phyloP scores from a whole-genome alignment of 2,113 vertebrate species.

The Heterotilapia buettikoferi region DNA sequence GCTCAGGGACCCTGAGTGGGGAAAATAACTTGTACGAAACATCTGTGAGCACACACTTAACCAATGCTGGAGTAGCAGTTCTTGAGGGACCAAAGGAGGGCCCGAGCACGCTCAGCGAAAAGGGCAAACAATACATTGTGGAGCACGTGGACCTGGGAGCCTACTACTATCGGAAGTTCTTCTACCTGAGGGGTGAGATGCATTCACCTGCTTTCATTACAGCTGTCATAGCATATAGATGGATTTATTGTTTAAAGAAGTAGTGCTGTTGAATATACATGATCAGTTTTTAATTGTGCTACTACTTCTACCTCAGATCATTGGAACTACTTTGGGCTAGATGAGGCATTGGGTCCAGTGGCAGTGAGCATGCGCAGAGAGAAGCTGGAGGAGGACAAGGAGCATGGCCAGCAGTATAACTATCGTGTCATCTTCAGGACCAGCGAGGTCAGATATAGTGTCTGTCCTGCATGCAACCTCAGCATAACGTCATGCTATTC shows the following conservation, averaged over 20 bases:
- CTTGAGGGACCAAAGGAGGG: constrained; percentile 90
- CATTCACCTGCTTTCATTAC: neutral
- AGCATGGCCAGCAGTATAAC: constrained; percentile 89
- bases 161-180: constrained; percentile 91
- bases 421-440: constrained; percentile 93
- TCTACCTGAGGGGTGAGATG: constrained; percentile 86
- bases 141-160: constrained; percentile 92
- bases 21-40: constrained; percentile 84
- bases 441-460: constrained; percentile 82
- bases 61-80: constrained; percentile 90
- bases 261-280: neutral
- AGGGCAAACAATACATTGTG: constrained; percentile 88
- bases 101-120: constrained; percentile 79
- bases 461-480: neutral
- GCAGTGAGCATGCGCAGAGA: constrained; percentile 92
- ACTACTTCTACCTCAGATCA: constrained; percentile 73
- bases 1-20: constrained; percentile 54
- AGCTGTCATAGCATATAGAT: neutral
- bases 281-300: neutral
- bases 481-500: neutral
- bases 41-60: constrained; percentile 85
- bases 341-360: constrained; percentile 89
- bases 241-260: neutral
- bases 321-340: constrained; percentile 96
- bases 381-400: constrained; percentile 91